Evolutionary conservation across 2,888 invertebrate species (phyloP).

Genomic region (Bhutanitis thaidina): DNA sequence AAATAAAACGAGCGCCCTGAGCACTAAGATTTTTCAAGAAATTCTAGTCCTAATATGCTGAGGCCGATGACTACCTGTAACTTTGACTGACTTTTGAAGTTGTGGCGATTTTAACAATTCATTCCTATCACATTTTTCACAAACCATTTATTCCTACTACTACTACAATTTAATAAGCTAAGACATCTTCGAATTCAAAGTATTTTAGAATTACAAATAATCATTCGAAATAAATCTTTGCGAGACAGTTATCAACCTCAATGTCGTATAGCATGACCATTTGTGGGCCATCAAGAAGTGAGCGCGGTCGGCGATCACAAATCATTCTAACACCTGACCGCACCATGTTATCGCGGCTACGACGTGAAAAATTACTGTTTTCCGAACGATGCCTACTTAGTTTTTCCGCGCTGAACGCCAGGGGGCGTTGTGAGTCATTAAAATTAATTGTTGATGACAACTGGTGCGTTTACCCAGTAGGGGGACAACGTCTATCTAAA

Average conservation of each 20-base stretch:
- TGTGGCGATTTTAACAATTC: too few species aligned
- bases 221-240: too few species aligned
- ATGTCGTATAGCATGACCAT: slow-evolving; percentile 31
- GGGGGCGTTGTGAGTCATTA: slow-evolving; percentile 56
- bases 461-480: slow-evolving; percentile 33
- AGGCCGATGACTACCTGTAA: too few species aligned
- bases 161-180: too few species aligned
- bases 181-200: too few species aligned
- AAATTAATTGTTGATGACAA: slow-evolving; percentile 67
- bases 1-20: too few species aligned
- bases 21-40: too few species aligned
- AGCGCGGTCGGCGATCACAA: slow-evolving; percentile 50
- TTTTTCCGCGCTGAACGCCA: slow-evolving; percentile 52
- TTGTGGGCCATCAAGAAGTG: slow-evolving; percentile 45
- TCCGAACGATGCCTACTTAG: slow-evolving; percentile 47
- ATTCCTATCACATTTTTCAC: too few species aligned
- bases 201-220: too few species aligned
- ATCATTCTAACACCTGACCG: slow-evolving; percentile 76
- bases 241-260: slow-evolving; percentile 20
- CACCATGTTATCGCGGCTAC: slow-evolving; percentile 56
- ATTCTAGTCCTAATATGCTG: too few species aligned
- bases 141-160: too few species aligned
- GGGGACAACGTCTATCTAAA: slow-evolving; percentile 22
- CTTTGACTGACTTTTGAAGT: too few species aligned
- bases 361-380: slow-evolving; percentile 74